These are phyloP conservation scores for Anoplius nigerrimus DNA, from an alignment of 2,888 invertebrate genomes.

Conservation along the genomic window DNA sequence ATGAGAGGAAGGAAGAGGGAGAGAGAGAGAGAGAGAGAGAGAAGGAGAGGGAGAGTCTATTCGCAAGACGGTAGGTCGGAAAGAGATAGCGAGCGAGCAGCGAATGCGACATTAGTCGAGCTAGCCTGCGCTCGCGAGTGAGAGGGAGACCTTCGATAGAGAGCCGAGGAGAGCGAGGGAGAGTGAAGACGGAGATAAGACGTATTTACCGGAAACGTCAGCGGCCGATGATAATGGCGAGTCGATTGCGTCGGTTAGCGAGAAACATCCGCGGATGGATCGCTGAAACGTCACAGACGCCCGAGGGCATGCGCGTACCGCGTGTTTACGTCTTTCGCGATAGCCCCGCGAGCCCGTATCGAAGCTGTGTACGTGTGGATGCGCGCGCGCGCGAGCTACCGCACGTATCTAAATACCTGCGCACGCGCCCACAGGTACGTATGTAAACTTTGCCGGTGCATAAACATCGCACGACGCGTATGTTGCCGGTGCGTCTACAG, in stretches of 20 bases:
- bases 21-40: neutral
- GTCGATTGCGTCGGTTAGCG: conserved; percentile 25
- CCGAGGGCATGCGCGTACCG: neutral
- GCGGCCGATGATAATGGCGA: conserved; percentile 35
- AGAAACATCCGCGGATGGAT: too few species aligned
- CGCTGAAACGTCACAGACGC: neutral
- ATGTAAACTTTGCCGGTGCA: too few species aligned
- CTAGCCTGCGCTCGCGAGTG: too few species aligned
- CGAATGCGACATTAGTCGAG: too few species aligned
- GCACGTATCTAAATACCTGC: neutral
- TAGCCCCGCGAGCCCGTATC: too few species aligned
- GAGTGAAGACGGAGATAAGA: conserved; percentile 30
- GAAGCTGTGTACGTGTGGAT: too few species aligned
- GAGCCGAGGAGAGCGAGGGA: conserved; percentile 9
- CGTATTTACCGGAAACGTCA: conserved; percentile 48
- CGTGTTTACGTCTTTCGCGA: neutral
- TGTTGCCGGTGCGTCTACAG: too few species aligned
- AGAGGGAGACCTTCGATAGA: too few species aligned
- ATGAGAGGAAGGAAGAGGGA: neutral
- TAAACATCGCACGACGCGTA: too few species aligned
- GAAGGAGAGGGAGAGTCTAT: too few species aligned
- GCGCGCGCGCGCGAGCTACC: neutral
- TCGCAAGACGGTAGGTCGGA: too few species aligned
- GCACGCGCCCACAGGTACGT: neutral
- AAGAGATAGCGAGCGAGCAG: too few species aligned